These are phyloP conservation scores for Drosophila mettleri DNA, from an alignment of 2,888 invertebrate genomes.

Conservation along the genomic window DNA sequence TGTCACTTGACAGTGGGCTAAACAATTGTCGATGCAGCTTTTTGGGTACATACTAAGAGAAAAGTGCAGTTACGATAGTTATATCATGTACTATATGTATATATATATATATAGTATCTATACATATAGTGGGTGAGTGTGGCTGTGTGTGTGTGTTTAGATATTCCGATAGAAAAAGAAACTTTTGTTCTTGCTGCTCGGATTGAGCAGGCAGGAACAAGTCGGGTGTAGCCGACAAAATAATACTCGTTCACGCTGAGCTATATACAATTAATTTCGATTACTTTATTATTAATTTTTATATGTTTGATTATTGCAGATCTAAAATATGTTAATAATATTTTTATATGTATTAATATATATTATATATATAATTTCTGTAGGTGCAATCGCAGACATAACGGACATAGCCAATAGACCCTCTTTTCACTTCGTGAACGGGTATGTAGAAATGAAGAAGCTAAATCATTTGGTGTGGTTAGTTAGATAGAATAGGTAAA, in stretches of 20 bases:
- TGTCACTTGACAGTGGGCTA: conserved; percentile 60
- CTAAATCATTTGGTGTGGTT: conserved; percentile 14
- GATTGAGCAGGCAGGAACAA: conserved; percentile 13
- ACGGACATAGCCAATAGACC: neutral
- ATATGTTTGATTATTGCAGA: too few relatives aligned
- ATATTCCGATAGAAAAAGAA: conserved; percentile 7
- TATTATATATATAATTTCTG: neutral
- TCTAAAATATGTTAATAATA: too few relatives aligned
- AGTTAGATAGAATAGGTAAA: conserved; percentile 18
- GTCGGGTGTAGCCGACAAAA: neutral
- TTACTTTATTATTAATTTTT: too few relatives aligned
- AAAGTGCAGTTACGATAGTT: conserved; percentile 74
- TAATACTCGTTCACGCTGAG: neutral
- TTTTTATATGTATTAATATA: too few relatives aligned
- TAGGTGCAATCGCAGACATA: neutral
- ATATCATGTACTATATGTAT: conserved; percentile 24
- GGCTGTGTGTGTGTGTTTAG: conserved; percentile 9
- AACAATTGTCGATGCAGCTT: conserved; percentile 67
- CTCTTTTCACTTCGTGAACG: neutral
- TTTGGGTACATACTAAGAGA: conserved; percentile 70
- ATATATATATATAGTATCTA: conserved; percentile 21
- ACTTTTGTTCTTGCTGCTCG: conserved; percentile 15
- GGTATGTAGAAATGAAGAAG: too few relatives aligned
- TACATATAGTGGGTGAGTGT: conserved; percentile 20
- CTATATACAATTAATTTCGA: neutral